Evolutionary conservation across 1,140 invertebrate genomes (phyloP), one percentile per base, ranked within the genome.

Genomic region (Panonychus citri): DNA sequence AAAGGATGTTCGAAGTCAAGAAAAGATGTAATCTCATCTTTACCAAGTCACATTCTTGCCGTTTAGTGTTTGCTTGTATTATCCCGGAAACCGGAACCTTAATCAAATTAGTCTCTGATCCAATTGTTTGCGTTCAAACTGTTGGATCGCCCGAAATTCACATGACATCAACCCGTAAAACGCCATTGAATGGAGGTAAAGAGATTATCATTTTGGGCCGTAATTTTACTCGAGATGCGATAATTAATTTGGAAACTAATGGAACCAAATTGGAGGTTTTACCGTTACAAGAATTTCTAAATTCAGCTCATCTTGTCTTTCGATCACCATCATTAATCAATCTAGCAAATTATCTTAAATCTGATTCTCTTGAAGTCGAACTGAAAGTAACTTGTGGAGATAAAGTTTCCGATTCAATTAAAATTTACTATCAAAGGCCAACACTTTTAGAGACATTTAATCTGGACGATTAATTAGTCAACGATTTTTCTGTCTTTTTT

Each of bases 141-240:
- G 83, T 88, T 10, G 90, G 90, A 46, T 79, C 88, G 42, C 90
- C 90, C n/a, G 90, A 96, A 71, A 89, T 95, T 55, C 85, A 83
- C 63, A 87, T 90, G 66, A 89, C 90, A 67, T 94, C 88, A 0
- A 67, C 89, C 8, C 77, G 77, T 21, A 80, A 81, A 21, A 83
- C 80, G 64, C 77, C 79, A 7, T 80, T 81, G 0, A 76, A 76
- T 49, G 89, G 89, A 7, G 85, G 85, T 1, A 56, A 63, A 19
- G 88, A 94, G 65, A 69, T 95, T 15, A 93, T 93, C 67, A 82
- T 95, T 49, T 78, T 96, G 51, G 90, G 91, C 10, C 93, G 94
- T 69, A 95, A 96, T 70, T 95, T 95, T 67, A 75, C 89, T n/a
- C 93, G 93, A 71, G 88, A 94, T 69, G 89, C 87, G 2, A 77